Evolutionary conservation across 2,797 vertebrate species (phyloP).

Genomic region (Eulemur coronatus): DNA sequence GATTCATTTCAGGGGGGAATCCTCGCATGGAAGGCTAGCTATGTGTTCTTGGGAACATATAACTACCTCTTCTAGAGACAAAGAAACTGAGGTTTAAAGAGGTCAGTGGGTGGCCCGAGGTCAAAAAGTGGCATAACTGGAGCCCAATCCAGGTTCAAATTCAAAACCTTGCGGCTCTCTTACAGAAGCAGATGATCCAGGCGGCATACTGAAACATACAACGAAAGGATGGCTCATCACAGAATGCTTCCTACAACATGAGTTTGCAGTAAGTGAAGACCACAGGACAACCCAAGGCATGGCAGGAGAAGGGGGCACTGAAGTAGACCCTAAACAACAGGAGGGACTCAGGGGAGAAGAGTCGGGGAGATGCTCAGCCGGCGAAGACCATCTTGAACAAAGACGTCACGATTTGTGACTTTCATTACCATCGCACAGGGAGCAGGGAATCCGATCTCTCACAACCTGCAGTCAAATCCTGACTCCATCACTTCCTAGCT

Average conservation of each 20-base stretch:
- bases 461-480: not conserved
- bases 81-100: not conserved
- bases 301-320: too few relatives aligned
- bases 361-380: not conserved
- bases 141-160: not conserved
- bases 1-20: not conserved
- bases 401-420: not conserved
- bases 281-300: not conserved
- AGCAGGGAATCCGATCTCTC: not conserved
- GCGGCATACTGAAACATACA: not conserved
- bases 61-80: not conserved
- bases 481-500: not conserved
- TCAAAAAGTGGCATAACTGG: not conserved
- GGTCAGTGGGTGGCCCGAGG: not conserved
- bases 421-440: not conserved
- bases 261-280: not conserved
- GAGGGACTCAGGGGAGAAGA: not conserved
- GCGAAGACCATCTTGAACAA: not conserved
- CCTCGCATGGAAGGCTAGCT: not conserved
- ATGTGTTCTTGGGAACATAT: not conserved
- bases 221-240: not conserved
- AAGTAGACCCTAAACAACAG: rapidly evolving
- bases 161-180: not conserved
- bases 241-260: not conserved
- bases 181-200: not conserved